A percentile compares a stretch with the other conserved stretches of the same genome.
Evolutionary conservation across 2,888 invertebrate species (phyloP).

Genomic region (Polymixis flavicincta): DNA sequence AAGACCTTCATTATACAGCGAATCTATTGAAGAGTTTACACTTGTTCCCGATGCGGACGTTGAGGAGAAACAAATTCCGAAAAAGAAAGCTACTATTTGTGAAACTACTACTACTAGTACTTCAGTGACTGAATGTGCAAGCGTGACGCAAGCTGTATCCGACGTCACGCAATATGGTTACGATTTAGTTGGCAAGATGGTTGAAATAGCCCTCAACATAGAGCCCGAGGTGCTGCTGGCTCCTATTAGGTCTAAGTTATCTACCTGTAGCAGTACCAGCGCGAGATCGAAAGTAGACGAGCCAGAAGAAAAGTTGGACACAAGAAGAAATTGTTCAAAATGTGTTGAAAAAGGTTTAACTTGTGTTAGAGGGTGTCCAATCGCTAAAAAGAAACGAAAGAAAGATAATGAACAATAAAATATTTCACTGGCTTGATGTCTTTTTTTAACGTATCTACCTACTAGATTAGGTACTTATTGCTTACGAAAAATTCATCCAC

Average conservation of each 20-base stretch:
- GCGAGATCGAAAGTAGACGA: rapidly evolving
- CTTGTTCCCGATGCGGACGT: not conserved
- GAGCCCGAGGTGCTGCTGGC: not conserved
- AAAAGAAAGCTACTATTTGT: not conserved
- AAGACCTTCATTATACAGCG: not conserved
- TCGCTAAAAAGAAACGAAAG: constrained; percentile 50
- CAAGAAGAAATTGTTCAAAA: constrained; percentile 67
- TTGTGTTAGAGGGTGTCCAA: constrained; percentile 76
- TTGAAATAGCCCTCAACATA: not conserved
- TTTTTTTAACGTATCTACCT: not conserved
- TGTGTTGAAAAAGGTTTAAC: constrained; percentile 73
- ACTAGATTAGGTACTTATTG: not conserved
- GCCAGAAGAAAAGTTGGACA: constrained; percentile 7
- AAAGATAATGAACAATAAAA: constrained; percentile 20
- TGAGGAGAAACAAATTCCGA: not conserved
- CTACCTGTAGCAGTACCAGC: not conserved
- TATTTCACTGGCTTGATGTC: not conserved
- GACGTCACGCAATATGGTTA: not conserved
- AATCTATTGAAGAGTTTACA: constrained; percentile 16
- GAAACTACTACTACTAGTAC: no score
- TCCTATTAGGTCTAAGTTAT: not conserved
- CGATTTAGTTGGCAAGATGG: not conserved
- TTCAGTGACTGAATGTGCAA: not conserved
- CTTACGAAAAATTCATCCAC: not conserved
- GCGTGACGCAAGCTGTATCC: no score